Conservation (phyloP, 2,797 vertebrate genomes). For the Sebastes aleutianus region DNA sequence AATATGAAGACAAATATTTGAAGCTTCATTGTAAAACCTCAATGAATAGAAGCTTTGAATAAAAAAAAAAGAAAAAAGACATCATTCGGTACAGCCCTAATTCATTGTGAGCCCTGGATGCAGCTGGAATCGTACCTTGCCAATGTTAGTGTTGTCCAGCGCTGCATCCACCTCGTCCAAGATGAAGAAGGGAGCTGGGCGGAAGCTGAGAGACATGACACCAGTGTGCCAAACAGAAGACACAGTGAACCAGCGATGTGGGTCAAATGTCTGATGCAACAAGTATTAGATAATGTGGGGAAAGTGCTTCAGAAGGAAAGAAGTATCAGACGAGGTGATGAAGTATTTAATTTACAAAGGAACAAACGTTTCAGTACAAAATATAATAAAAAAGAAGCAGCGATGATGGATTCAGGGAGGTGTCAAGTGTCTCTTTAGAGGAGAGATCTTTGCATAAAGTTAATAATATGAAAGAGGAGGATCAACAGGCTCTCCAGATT, state of each 20-base stretch:
- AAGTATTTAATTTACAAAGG: not conserved
- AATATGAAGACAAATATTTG: too few relatives aligned
- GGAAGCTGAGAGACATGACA: slow-evolving; percentile 81
- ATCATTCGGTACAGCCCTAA: not conserved
- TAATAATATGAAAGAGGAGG: not conserved
- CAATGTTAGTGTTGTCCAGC: slow-evolving; percentile 94
- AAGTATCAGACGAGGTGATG: not conserved
- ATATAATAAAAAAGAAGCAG: not conserved
- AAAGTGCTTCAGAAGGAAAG: not conserved
- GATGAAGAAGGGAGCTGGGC: slow-evolving; percentile 93
- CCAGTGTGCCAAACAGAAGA: not conserved
- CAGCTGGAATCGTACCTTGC: slow-evolving; percentile 82
- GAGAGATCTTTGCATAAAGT: not conserved
- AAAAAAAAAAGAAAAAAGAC: not conserved
- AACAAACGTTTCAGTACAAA: not conserved
- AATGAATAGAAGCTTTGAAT: too few relatives aligned
- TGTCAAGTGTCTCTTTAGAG: not conserved
- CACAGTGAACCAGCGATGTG: not conserved
- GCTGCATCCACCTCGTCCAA: slow-evolving; percentile 97
- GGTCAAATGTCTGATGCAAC: not conserved
- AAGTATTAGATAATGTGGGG: not conserved
- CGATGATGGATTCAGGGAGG: not conserved
- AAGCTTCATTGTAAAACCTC: too few relatives aligned
- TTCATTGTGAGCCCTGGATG: not conserved
- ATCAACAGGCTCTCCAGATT: not conserved